Conservation (phyloP, 2,888 invertebrate genomes). For the Drosophila demipolita region DNA sequence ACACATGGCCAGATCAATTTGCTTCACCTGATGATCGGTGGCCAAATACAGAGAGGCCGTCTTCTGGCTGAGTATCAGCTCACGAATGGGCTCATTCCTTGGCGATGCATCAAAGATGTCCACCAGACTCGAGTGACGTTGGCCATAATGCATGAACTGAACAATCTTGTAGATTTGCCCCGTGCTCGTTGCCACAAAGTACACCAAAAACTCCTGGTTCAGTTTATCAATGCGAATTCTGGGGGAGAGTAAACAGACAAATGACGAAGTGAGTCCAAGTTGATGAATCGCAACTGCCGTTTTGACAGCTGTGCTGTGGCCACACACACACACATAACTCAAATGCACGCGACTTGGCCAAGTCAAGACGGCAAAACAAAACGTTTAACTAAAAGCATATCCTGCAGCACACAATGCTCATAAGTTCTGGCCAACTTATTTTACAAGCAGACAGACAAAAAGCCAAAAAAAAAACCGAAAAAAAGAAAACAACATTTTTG, state of each 20-base stretch:
- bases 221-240: conserved; percentile 85
- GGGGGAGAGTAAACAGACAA: conserved; percentile 9
- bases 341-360: conserved; percentile 57
- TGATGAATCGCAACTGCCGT: conserved; percentile 34
- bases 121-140: conserved; percentile 93
- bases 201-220: conserved; percentile 92
- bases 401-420: conserved; percentile 72
- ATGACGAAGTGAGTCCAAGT: not conserved
- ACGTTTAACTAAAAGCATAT: conserved; percentile 78
- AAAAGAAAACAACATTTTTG: conserved; percentile 39
- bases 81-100: conserved; percentile 93
- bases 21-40: conserved; percentile 94
- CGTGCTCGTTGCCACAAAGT: conserved; percentile 94
- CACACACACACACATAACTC: conserved; percentile 31
- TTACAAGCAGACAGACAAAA: conserved; percentile 47
- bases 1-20: conserved; percentile 96
- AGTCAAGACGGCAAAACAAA: conserved; percentile 52
- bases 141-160: conserved; percentile 93
- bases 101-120: conserved; percentile 95
- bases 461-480: conserved; percentile 20
- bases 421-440: conserved; percentile 75
- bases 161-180: conserved; percentile 97
- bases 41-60: conserved; percentile 96
- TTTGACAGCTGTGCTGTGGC: conserved; percentile 30
- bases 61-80: conserved; percentile 94